Base-by-base conservation (phyloP, 1,140 invertebrate species). In the Zaprionus capensis region DNA sequence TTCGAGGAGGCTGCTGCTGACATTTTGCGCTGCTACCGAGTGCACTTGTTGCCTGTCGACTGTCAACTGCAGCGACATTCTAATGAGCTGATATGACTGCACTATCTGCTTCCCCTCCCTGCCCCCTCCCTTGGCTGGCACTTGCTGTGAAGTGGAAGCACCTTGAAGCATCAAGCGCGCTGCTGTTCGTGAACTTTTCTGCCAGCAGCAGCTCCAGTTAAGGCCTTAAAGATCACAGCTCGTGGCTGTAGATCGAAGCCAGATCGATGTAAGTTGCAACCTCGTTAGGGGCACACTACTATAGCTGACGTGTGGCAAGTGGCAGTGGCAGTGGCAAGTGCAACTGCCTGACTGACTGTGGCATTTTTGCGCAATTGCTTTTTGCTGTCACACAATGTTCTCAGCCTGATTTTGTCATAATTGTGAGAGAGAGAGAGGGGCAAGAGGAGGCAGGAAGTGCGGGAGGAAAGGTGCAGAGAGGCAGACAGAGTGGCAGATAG, bases 161-260 rank as follows among this genome's bases (percentile, higher is more conserved):
- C 58, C 59, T 75, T 76, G 61, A 76, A 34, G 68, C 34, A 51
- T 51, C 17, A 24, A 11, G 1, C 55, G 61, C 67, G 28, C 69
- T 56, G 82, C 71, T 62, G 83, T 78, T 87, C 84, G 71, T 87
- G 83, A 87, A 87, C 83, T 87, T 87, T 88, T 88, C 53, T 44
- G 38, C 38, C 61, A 73, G 66, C 26, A 46, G 61, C 55, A 64
- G 77, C 73, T 70, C 62, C 72, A 74, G 63, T 70, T 78, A 58
- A 70, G 59, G 78, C 44, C 56, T 75, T 83, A 87, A 87, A 87
- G 88, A 87, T 88, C 84, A 82, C 34, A 55, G 69, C 70, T 44
- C 55, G 63, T 75, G 57, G 36, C 31, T 34, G 9, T 3, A 77
- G 82, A 44, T 38, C 75, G 41, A 17, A 44, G n/a, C 41, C 41